Base-by-base conservation (phyloP, 2,113 vertebrate genomes). In the Paedocypris sp. region DNA sequence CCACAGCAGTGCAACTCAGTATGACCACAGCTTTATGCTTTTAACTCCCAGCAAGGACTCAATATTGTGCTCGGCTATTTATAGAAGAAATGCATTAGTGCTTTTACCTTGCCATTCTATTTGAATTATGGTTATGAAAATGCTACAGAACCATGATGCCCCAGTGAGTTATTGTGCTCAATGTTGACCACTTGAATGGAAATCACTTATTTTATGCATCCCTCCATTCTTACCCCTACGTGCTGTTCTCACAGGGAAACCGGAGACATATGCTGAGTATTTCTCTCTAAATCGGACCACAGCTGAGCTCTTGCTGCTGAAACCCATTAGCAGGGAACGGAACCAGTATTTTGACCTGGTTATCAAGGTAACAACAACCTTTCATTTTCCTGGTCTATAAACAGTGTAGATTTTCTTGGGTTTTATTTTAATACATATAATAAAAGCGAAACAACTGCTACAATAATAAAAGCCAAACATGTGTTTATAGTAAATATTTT, bases 321-420 rank as follows among this genome's bases (percentile, higher is more conserved):
- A 90, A 62, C 88, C 91, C 46, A 75, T 98, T 67, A 90, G 91
- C 38, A 90, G 95, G 69, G 92, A 94, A 60, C 84, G 90, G 47
- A 77, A 89, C 76, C 90, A 86, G 75, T 89, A 86, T 79, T 99
- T 99, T 81, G 93, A 98, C 86, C 87, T 99, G 80, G 91, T 99
- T 67, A 90, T 99, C 77, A 99, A 99, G 93, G 95, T 99, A 91
- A 91, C 25, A 26, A 42, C 4, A 29, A 13, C 38, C 38, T 3
- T n/a, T n/a, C n/a, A n/a, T n/a, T n/a, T n/a, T n/a, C n/a, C n/a
- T n/a, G n/a, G n/a, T n/a, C n/a, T n/a, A n/a, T n/a, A n/a, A n/a
- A n/a, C n/a, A n/a, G n/a, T n/a, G n/a, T n/a, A n/a, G n/a, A n/a
- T n/a, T n/a, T n/a, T n/a, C n/a, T n/a, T n/a, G n/a, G n/a, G n/a